Base-by-base conservation (phyloP, 2,797 vertebrate genomes). In the Hipposideros larvatus region DNA sequence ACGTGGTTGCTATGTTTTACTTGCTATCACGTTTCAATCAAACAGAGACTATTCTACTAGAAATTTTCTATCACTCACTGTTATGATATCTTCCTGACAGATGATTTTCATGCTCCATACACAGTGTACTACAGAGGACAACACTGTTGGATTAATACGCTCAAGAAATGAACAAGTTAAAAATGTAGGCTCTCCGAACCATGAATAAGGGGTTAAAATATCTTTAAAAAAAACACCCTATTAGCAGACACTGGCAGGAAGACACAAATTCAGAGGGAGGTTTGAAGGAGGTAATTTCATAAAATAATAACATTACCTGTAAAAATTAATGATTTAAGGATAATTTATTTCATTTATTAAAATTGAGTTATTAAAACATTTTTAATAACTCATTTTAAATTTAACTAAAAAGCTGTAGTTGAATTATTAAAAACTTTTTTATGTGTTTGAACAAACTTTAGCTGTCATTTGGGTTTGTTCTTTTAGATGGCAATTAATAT, bases 1-100 rank as follows among this genome's bases (percentile, higher is more conserved):
- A 1, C 65, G 70, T 75, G 9, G 28, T 13, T 55, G 31, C 7
- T 78, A 8, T 46, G 10, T 7, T 89, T 85, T n/a, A 74, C 55
- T 73, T 79, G 28, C 70, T 91, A 19, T 77, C 90, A 48, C 37
- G 73, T 87, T 80, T 95, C 71, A 87, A 61, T 95, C 87, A 90
- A 82, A 53, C 28, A 65, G n/a, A 75, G 26, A 31, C 46, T 31
- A 8, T 34, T 55, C 74, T 19, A 8, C 4, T 34, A 26, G 41
- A 82, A 46, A 87, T 57, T 79, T 55, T 61, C 46, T 46, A 15
- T 61, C 34, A 37, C 13, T 66, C 22, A 68, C 10, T 68, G 9
- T 37, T 63, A 2, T 5, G 18, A 51, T 4, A 65, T 66, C 9
- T 46, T 21, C 22, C 46, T 88, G 6, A 48, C 18, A 46, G 13